Evolutionary conservation across 2,113 vertebrate genomes (phyloP).

Genomic region (Neopipo cinnamomea): DNA sequence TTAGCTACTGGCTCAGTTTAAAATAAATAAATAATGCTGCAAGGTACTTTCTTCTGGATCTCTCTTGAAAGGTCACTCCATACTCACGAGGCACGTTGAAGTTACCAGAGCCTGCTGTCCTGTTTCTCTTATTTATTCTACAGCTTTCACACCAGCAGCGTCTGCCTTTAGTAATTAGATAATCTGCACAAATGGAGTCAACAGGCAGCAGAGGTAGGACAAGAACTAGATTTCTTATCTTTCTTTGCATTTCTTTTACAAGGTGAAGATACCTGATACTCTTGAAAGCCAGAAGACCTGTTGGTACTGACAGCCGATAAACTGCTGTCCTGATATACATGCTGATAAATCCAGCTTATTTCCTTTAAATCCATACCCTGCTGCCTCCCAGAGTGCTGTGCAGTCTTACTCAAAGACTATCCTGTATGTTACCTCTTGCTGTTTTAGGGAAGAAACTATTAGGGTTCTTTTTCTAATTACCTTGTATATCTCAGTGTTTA

Average conservation of each 20-base stretch:
- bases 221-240: not conserved
- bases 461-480: not conserved
- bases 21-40: not conserved
- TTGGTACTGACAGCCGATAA: not conserved
- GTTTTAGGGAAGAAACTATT: not conserved
- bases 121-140: not conserved
- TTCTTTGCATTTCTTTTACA: not conserved
- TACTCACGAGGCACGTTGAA: not conserved
- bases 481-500: constrained; percentile 33
- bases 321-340: not conserved
- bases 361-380: not conserved
- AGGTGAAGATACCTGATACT: not conserved
- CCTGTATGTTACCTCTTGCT: not conserved
- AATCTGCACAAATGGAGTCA: not conserved
- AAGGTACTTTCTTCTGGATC: not conserved
- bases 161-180: not conserved
- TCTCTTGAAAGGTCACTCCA: not conserved
- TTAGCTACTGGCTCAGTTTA: not conserved
- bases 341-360: not conserved
- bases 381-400: accelerated
- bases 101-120: not conserved
- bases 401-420: not conserved
- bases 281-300: not conserved
- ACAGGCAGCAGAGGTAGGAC: not conserved
- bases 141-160: not conserved